phyloP scores from a whole-genome alignment of 35 echinoderm and acorn worm species.

The Heliocidaris erythrogramma region DNA sequence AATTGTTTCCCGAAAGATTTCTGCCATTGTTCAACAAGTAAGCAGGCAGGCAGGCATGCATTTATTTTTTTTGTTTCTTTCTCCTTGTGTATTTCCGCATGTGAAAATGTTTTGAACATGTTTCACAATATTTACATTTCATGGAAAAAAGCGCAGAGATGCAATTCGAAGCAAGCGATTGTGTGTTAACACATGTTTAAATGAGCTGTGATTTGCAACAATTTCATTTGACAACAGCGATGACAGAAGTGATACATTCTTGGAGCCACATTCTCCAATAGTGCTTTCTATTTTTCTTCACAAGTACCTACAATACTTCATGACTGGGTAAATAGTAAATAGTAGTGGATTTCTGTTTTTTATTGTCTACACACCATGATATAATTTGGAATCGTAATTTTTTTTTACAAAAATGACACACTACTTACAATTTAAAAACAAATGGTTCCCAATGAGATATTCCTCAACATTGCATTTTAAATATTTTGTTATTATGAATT shows the following conservation, averaged over 20 bases:
- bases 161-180: constrained; percentile 33
- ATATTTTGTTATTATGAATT: neutral
- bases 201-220: neutral
- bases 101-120: constrained; percentile 40
- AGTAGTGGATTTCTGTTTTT: neutral
- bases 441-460: neutral
- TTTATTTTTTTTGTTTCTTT: neutral
- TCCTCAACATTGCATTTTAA: neutral
- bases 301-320: neutral
- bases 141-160: constrained; percentile 30
- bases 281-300: neutral
- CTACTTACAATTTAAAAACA: neutral
- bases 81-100: neutral
- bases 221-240: neutral
- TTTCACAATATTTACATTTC: constrained; percentile 33
- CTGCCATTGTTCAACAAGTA: neutral
- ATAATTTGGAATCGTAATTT: neutral
- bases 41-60: constrained; percentile 32
- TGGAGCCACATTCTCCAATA: neutral
- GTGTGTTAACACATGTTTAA: neutral
- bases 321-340: constrained; percentile 14
- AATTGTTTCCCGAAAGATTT: constrained; percentile 7
- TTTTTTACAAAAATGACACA: neutral
- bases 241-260: neutral
- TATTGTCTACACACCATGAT: neutral